These are phyloP conservation scores for Sipha flava DNA, from an alignment of 1,140 invertebrate species.

Conservation along the genomic window DNA sequence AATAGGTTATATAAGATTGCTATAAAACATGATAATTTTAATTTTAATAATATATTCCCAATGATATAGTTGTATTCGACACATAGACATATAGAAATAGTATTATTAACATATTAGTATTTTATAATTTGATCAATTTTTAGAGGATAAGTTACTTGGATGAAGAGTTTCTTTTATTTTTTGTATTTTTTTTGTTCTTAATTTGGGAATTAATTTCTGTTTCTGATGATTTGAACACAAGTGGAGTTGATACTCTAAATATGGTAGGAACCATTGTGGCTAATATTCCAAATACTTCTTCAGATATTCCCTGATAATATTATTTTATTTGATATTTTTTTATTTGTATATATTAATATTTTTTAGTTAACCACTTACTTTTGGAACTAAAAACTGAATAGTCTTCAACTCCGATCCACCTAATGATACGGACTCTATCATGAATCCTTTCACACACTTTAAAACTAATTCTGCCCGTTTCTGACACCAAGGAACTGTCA, in stretches of 20 bases:
- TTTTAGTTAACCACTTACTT: slow-evolving; percentile 46
- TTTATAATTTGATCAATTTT: slow-evolving; percentile 1
- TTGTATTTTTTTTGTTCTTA: slow-evolving; percentile 19
- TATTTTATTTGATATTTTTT: background rate
- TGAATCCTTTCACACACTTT: slow-evolving; percentile 98
- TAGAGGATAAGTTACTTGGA: background rate
- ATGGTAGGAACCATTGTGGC: slow-evolving; percentile 82
- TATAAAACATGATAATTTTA: background rate
- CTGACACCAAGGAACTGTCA: slow-evolving; percentile 93
- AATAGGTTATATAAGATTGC: background rate
- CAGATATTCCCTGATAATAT: slow-evolving; percentile 39
- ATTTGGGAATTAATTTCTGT: background rate
- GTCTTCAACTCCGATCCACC: slow-evolving; percentile 84
- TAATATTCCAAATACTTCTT: slow-evolving; percentile 70
- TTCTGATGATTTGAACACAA: slow-evolving; percentile 52
- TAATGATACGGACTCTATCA: slow-evolving; percentile 94
- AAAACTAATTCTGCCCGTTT: slow-evolving; percentile 92
- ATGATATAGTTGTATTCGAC: background rate
- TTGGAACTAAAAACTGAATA: slow-evolving; percentile 72
- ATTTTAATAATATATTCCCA: background rate
- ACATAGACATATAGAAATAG: background rate
- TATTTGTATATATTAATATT: background rate
- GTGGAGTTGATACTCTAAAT: slow-evolving; percentile 81
- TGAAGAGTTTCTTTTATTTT: background rate
- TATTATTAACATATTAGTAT: background rate